phyloP scores from a whole-genome alignment of 2,113 vertebrate species.

The Perca schrenkii region DNA sequence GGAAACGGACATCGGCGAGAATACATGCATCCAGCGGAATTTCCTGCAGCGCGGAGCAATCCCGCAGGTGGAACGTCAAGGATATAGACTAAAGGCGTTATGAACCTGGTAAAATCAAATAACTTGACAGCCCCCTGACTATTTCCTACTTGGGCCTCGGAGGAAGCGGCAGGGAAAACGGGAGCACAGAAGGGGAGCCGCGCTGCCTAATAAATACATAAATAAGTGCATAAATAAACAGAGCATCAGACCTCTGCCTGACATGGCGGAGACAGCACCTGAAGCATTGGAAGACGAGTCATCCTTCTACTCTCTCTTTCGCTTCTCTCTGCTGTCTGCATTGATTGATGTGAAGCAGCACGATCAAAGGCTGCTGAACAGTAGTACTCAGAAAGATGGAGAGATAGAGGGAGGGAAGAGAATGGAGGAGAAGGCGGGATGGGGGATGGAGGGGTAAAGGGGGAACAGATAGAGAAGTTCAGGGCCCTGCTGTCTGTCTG shows the following conservation, averaged over 20 bases:
- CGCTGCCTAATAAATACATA: conserved; percentile 79
- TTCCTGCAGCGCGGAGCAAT: too few species aligned
- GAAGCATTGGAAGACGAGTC: conserved; percentile 69
- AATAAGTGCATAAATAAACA: conserved; percentile 81
- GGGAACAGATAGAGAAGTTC: conserved; percentile 50
- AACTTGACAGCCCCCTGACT: conserved; percentile 65
- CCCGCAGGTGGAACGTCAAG: too few species aligned
- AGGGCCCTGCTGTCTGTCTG: conserved; percentile 63
- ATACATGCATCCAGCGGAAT: too few species aligned
- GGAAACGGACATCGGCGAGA: too few species aligned
- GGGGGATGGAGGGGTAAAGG: conserved; percentile 26
- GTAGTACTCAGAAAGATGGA: conserved; percentile 72
- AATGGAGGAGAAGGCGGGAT: conserved; percentile 25
- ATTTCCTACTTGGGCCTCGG: conserved; percentile 41
- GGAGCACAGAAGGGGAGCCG: conserved; percentile 37
- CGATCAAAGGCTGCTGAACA: conserved; percentile 80
- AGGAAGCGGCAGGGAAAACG: conserved; percentile 18
- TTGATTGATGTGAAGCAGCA: conserved; percentile 79
- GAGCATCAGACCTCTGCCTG: conserved; percentile 69
- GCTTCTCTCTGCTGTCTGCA: conserved; percentile 69
- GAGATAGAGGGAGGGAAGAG: conserved; percentile 59
- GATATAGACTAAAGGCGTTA: conserved; percentile 11
- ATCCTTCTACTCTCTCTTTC: conserved; percentile 58
- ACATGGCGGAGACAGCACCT: conserved; percentile 77
- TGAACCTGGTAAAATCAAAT: conserved; percentile 72